Base-by-base conservation (phyloP, 2,113 vertebrate genomes). In the Helogale parvula region DNA sequence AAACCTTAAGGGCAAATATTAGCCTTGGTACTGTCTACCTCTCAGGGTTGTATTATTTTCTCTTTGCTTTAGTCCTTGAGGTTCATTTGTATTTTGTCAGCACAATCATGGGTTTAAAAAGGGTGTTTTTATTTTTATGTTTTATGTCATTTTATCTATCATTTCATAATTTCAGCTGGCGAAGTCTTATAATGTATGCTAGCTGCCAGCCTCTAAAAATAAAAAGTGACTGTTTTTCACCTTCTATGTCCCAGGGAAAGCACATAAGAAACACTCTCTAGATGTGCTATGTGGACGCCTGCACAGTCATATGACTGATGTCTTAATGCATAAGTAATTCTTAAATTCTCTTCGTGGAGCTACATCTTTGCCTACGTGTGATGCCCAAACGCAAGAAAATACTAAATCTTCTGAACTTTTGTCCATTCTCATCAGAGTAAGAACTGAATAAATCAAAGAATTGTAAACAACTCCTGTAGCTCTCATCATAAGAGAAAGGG, bases 21-120 rank as follows among this genome's bases (percentile, higher is more conserved):
- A 41, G 1, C 0, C 35, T 29, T n/a, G 19, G 0, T 41, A 0
- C 1, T 92, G 1, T 47, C 50, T 15, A 31, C 2, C 2, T 83
- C 10, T 7, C 7, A 60, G 25, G 7, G 3, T 8, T 65, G 2
- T 13, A 0, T 27, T 69, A 68, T 88, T 81, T 65, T 45, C 2
- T 52, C 35, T 74, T 72, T 65, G 6, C 3, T 81, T 84, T 74
- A 17, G 10, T 77, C 13, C 7, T 47, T 81, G 6, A 11, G 54
- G 23, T 81, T 79, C 17, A 60, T 88, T 96, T 92, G 7, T 12
- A 60, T 57, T 79, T 83, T 76, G 5, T 63, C 83, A 72, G n/a
- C 31, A 88, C 13, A n/a, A 19, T 31, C 41, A 17, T 15, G 14
- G 3, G 0, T 80, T 91, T 84, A 57, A 11, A 81, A 68, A 47